Base-by-base conservation (phyloP, 2,113 vertebrate species). In the Cyrtonyx montezumae region DNA sequence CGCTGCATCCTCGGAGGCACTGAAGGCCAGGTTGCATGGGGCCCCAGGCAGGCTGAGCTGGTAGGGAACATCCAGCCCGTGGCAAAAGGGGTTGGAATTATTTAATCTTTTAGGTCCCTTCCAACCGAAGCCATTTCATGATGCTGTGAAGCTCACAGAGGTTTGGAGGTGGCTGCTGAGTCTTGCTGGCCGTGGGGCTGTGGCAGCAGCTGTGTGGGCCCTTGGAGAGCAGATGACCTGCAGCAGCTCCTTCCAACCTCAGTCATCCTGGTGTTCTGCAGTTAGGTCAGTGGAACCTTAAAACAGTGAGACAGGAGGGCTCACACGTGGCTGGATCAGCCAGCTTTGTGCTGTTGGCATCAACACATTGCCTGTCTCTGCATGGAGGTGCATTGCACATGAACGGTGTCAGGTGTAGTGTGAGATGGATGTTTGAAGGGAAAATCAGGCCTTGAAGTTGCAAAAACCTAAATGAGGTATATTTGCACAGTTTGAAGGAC, bases 281-380 rank as follows among this genome's bases (percentile, higher is more conserved):
- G 26, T 53, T 26, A 56, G 32, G 17, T 46, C 22, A 26, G n/a
- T 40, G 51, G 45, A 40, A 30, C 13, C 3, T 36, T 16, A 30
- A 19, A 53, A 2, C 20, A 5, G 7, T 6, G 49, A 17, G 34
- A 9, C 30, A 18, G 66, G 48, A 46, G 45, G 37, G 51, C 23
- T 36, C 25, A 1, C 20, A 3, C 1, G 1, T 25, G 59, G 22
- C 3, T 40, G 23, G 30, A n/a, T 46, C 40, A 62, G 46, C 34
- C 46, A 42, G 36, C 46, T 11, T 32, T 28, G 21, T 11, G 2
- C 7, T 5, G 17, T n/a, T 66, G 5, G 26, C 25, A 7, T 55
- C 36, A 1, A 0, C 5, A 5, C 1, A 2, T 63, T 58, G 36
- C 58, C 26, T 1, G 3, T 36, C 34, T 22, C 25, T 36, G 45